Evolutionary conservation across 30 jellyfish, hydroid and myxozoan species (phyloP).

Genomic region (Rhopilema esculentum): DNA sequence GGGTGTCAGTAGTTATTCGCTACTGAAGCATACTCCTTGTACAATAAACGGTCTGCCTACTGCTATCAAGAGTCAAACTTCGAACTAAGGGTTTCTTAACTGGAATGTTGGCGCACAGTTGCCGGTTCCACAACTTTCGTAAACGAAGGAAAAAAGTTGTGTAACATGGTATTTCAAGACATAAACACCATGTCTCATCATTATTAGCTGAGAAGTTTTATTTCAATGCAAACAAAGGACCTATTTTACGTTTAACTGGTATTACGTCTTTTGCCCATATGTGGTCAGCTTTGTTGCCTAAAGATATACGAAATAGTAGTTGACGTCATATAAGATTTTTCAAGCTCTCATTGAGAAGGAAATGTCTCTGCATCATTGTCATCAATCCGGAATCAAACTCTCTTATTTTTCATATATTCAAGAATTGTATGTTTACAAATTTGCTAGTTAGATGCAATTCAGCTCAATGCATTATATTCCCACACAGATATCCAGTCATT

Average conservation of each 20-base stretch:
- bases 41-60: background rate
- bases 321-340: no score
- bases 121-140: background rate
- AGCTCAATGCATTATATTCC: no score
- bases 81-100: background rate
- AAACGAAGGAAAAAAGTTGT: background rate
- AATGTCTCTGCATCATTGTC: no score
- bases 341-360: no score
- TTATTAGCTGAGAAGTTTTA: no score
- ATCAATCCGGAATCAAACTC: no score
- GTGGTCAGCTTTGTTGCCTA: background rate
- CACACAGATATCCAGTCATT: no score
- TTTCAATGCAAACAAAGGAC: background rate
- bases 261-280: background rate
- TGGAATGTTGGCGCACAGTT: background rate
- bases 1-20: conserved; percentile 77
- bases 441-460: no score
- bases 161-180: background rate
- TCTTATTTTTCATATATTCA: no score
- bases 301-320: background rate
- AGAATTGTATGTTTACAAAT: no score
- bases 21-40: background rate
- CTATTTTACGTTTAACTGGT: background rate
- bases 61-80: background rate
- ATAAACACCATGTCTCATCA: background rate